These are phyloP conservation scores for Peromyscus leucopus DNA, from an alignment of 2,113 vertebrate species.

Conservation along the genomic window DNA sequence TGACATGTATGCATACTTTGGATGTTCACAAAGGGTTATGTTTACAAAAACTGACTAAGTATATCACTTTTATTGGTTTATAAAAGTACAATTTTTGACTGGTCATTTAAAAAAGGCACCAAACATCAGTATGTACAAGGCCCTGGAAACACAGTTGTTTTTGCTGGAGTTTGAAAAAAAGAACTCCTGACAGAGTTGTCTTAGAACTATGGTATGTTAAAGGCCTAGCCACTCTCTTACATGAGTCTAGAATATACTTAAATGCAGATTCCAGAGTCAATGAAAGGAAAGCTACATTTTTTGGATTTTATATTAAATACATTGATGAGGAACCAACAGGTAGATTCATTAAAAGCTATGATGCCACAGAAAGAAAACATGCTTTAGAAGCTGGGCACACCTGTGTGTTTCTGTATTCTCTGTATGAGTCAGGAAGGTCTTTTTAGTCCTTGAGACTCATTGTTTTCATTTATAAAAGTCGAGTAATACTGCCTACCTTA, in stretches of 20 bases:
- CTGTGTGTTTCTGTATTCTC: neutral
- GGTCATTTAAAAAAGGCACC: neutral
- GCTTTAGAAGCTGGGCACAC: neutral
- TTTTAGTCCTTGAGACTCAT: conserved; percentile 13
- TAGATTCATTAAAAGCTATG: conserved; percentile 49
- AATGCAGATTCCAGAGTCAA: conserved; percentile 23
- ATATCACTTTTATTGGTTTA: conserved; percentile 15
- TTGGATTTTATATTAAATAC: conserved; percentile 41
- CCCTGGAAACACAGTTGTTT: neutral
- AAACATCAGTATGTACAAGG: neutral
- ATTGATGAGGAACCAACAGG: conserved; percentile 45
- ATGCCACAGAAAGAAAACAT: no score
- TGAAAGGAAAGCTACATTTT: conserved; percentile 17
- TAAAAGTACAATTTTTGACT: conserved; percentile 1
- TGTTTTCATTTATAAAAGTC: conserved; percentile 60
- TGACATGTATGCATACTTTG: conserved; percentile 21
- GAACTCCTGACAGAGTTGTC: neutral
- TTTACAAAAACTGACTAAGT: conserved; percentile 21
- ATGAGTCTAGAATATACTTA: conserved; percentile 39
- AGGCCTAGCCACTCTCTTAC: neutral
- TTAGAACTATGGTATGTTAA: neutral
- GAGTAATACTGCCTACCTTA: neutral
- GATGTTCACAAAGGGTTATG: conserved; percentile 32
- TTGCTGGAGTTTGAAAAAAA: neutral
- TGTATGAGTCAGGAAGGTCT: neutral